Base-by-base conservation (phyloP, 2,113 vertebrate genomes). In the Dicrurus megarhynchus region DNA sequence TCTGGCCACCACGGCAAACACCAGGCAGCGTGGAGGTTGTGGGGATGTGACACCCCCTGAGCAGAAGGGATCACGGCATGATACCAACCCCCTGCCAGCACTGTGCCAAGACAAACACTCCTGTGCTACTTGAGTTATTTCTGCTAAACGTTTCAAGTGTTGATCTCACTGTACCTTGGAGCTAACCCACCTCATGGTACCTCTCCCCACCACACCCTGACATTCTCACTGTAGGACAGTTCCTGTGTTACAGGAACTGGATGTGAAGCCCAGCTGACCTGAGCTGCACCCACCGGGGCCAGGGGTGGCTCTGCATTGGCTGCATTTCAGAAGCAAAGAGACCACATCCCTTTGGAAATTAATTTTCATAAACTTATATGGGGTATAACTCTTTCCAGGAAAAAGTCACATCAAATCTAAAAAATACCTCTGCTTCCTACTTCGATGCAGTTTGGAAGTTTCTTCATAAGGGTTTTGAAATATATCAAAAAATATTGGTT, bases 401-500 rank as follows among this genome's bases (percentile, higher is more conserved):
- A 63, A 91, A 86, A 37, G 28, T n/a, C 47, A 67, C 13, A 33
- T 5, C 28, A 59, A 55, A 39, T 13, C 68, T 41, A 84, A 49
- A 19, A 68, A 41, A 53, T 65, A 98, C 99, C 99, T 98, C 89
- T 99, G 99, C 22, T 99, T 99, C 84, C 99, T 98, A 98, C 99
- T 99, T 91, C 99, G 98, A 26, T 99, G 98, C 1, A 97, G 98
- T 37, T 99, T 98, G 22, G 98, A 98, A 32, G 97, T 97, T 73
- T 99, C 99, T 71, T 99, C 98, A 30, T 98, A 98, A 12, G 98
- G 99, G 92, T 99, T 98, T 97, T 99, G 99, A 97, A 99, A 99
- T 97, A 99, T 95, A 98, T 99, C 98, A 98, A 99, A 98, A 98
- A 99, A 99, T 86, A 99, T 99, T n/a, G 99, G 99, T 87, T 99